Evolutionary conservation across 1,140 invertebrate species (phyloP), one percentile per base, ranked within the genome.

Genomic region (Mamestra configurata): DNA sequence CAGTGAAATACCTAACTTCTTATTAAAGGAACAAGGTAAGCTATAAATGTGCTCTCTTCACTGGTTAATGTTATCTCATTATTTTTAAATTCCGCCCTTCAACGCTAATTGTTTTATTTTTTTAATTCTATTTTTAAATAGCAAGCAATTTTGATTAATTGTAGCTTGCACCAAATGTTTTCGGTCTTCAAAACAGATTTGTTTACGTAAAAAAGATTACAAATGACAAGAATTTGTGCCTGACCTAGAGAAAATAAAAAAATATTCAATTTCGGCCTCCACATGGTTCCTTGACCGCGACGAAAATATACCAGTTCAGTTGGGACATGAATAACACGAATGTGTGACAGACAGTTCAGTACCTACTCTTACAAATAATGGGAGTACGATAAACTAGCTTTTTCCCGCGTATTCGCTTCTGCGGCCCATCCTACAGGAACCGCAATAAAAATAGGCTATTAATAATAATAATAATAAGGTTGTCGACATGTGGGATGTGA

Each of bases 231-330:
- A 72, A 51, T 66, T 51, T 35, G 22, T 77, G 66, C 46, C 59
- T 80, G 81, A 81, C 72, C 68, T 82, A 85, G 79, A 81, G 79
- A 77, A n/a, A 40, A 51, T 49, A 77, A 80, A 77, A 76, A 55
- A 55, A 55, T 55, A 64, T 46, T 61, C 70, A 68, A 73, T 68
- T 80, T 70, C 75, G 73, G 61, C 55, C 64, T 22, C 35, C 18
- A 22, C 40, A 15, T 27, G 64, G 78, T 77, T 86, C 80, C 82
- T 84, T 84, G 85, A 86, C 85, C 83, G 78, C 75, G 53, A 80
- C 79, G 13, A 80, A 77, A 77, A 80, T 80, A 77, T 79, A 57
- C 1, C 18, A 24, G 8, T 0, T 10, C n/a, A 15, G 18, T 40
- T 77, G 40, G 10, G 64, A 40, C 1, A 0, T 20, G 22, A 68